Evolutionary conservation across 92 coral and sea anemone genomes (phyloP).

Genomic region (Epizoanthus rinbou): DNA sequence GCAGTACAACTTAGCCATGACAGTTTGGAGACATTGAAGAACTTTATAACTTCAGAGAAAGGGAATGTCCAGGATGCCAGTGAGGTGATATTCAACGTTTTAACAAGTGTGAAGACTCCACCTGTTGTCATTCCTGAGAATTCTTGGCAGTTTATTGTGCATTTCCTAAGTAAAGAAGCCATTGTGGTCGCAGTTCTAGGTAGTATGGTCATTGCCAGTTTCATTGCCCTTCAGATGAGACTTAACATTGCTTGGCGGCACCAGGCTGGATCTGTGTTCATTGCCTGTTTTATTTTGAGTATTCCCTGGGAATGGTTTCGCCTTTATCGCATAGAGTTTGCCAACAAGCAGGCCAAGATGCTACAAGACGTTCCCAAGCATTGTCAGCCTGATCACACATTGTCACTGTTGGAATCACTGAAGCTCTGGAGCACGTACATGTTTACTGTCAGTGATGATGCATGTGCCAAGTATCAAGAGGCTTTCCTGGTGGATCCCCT

Average conservation of each 20-base stretch:
- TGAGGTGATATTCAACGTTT: slow-evolving; percentile 53
- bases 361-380: slow-evolving; percentile 64
- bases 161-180: slow-evolving; percentile 55
- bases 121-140: slow-evolving; percentile 9
- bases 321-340: slow-evolving; percentile 84
- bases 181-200: slow-evolving; percentile 44
- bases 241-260: slow-evolving; percentile 65
- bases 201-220: slow-evolving; percentile 26
- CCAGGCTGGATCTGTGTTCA: slow-evolving; percentile 67
- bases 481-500: slow-evolving; percentile 90
- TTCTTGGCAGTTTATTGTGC: slow-evolving; percentile 23
- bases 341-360: slow-evolving; percentile 80
- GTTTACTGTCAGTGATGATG: slow-evolving; percentile 63
- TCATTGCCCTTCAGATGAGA: slow-evolving; percentile 64
- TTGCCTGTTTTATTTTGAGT: slow-evolving; percentile 68
- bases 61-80: slow-evolving; percentile 76
- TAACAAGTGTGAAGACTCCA: slow-evolving; percentile 38
- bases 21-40: slow-evolving; percentile 54
- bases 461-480: slow-evolving; percentile 85
- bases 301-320: slow-evolving; percentile 98
- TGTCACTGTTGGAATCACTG: slow-evolving; percentile 66
- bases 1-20: slow-evolving; percentile 46
- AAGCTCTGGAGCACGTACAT: slow-evolving; percentile 67
- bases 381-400: slow-evolving; percentile 73
- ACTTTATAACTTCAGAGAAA: slow-evolving; percentile 53